Base-by-base conservation (phyloP, 2,888 invertebrate genomes). In the Tetramorium bicarinatum region DNA sequence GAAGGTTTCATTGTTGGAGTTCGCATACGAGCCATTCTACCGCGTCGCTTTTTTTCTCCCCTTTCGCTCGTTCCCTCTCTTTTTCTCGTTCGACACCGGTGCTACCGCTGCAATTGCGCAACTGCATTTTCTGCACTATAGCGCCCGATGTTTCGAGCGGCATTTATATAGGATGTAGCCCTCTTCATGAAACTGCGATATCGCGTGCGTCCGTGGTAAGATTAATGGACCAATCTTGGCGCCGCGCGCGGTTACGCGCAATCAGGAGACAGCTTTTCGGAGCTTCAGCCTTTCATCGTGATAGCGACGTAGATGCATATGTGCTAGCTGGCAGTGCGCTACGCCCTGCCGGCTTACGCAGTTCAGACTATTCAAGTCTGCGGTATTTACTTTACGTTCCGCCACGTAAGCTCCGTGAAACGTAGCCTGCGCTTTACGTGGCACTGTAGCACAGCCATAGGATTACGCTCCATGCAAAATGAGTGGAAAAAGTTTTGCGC, bases 1-100 rank as follows among this genome's bases (percentile, higher is more conserved):
- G 83, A 91, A 90, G 86, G 88, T 87, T 89, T 88, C 84, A 86
- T 90, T 89, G 90, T 90, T 85, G 87, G 74, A 88, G 85, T 88
- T 85, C 83, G 87, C 85, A 86, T 87, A 72, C 83, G 66, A 86
- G 82, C 84, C 80, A 72, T 84, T 75, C 84, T 74, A 62, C 71
- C 64, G 18, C 29, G 38, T 62, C 54, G 49, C 13, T 52, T 25
- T 54, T 71, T 56, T 54, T 25, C 7, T 6, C 13, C 41, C n/a
- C n/a, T 1, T 18, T 29, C 6, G 15, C 21, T 59, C 2, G 25
- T 49, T 41, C 29, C 4, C 44, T 15, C 3, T 21, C 13, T 47
- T 59, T 56, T 54, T 59, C 34, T 67, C 59, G 9, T 52, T 80
- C 56, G 11, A 15, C 62, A 62, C 47, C 38, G 29, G 56, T 13